Base-by-base conservation (phyloP, 2,888 invertebrate species). In the Drosophila neutralis region DNA sequence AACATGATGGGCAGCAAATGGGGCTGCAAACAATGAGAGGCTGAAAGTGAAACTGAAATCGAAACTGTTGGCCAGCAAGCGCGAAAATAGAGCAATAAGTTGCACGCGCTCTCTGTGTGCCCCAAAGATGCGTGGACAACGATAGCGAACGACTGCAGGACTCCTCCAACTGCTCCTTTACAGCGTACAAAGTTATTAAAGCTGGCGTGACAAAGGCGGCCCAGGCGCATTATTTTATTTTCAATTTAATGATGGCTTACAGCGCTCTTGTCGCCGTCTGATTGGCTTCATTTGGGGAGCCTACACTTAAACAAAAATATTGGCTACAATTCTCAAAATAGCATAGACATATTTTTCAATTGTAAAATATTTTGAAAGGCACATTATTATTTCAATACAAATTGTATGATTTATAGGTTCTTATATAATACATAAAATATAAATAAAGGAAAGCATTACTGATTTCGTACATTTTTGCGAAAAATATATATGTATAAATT, bases 21-120 rank as follows among this genome's bases (percentile, higher is more conserved):
- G 67, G 78, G 48, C 67, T 60, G 82, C 79, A 57, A 74, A 79
- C 78, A 78, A 79, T 76, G 71, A 35, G 27, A 51, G 48, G 62
- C 84, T 69, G 90, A 87, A 87, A 87, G 90, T 89, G 90, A 87
- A 87, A 87, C 90, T 84, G 89, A 87, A 87, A 89, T 89, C 88
- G 90, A 87, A 87, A 78, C 78, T 78, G 69, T 62, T 65, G 52
- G 27, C 24, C 56, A n/a, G 18, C 54, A 38, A 62, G 49, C 58
- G 72, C 51, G 82, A 87, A 87, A 87, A 87, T 87, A 87, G 87
- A 87, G 87, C 87, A 87, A 87, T 87, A 90, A 89, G 87, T 89
- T 87, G 78, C 81, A 77, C 57, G 42, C 57, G 40, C 54, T 29
- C 72, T 52, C 33, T 54, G 53, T 64, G 31, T 54, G 48, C 35